Conservation (phyloP, 2,113 vertebrate species). For the Jacana jacana region DNA sequence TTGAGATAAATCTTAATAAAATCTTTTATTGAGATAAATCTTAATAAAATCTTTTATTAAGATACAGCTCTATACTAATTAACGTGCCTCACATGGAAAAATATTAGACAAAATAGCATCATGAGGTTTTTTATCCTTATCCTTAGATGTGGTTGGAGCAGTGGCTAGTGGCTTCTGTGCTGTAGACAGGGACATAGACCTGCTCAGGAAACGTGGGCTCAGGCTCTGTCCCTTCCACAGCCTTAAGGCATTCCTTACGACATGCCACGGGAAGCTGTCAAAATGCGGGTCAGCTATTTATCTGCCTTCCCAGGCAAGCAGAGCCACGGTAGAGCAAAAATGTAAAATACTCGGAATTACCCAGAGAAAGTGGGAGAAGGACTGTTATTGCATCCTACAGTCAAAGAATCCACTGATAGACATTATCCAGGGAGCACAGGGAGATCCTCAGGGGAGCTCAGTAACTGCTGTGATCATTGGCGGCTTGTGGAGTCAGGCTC, state of each 20-base stretch:
- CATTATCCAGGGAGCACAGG: neutral
- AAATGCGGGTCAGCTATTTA: neutral
- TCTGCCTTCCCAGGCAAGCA: neutral
- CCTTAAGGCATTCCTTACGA: neutral
- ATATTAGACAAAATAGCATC: neutral
- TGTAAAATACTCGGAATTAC: neutral
- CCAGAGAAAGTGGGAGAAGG: neutral
- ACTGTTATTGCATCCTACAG: neutral
- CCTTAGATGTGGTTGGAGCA: neutral
- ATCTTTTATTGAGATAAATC: neutral
- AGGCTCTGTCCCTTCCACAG: neutral
- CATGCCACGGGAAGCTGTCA: neutral
- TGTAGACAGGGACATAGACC: neutral
- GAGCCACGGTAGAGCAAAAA: neutral
- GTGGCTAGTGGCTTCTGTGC: neutral
- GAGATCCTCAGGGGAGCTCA: neutral
- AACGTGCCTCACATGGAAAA: neutral
- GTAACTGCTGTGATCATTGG: neutral
- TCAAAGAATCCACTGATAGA: neutral
- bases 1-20: neutral
- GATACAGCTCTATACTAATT: neutral
- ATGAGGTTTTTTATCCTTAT: neutral
- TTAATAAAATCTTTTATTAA: slow-evolving; percentile 14
- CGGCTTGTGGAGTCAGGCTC: neutral
- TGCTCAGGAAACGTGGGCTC: neutral